These are phyloP conservation scores for Barypeithes pellucidus DNA, from an alignment of 2,888 invertebrate genomes.

Conservation along the genomic window DNA sequence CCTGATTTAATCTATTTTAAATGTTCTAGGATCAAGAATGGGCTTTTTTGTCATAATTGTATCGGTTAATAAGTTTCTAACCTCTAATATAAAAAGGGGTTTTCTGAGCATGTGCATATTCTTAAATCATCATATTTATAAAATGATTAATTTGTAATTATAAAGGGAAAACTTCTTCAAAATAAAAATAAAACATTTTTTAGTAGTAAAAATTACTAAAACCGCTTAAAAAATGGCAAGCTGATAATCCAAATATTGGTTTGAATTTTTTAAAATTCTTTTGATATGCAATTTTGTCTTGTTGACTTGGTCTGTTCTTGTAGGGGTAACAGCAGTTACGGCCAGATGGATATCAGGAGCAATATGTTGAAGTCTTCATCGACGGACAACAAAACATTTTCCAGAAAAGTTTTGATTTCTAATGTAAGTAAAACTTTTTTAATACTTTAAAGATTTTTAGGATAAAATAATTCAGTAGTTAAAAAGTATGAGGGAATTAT, in stretches of 20 bases:
- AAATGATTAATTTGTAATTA: too few relatives aligned
- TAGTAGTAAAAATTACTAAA: too few relatives aligned
- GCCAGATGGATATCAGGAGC: conserved; percentile 42
- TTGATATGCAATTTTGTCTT: background rate
- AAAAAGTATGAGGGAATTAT: too few relatives aligned
- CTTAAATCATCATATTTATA: too few relatives aligned
- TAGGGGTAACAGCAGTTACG: conserved; percentile 41
- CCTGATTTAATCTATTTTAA: too few relatives aligned
- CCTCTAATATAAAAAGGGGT: too few relatives aligned
- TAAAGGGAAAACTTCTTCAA: background rate
- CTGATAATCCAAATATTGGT: background rate
- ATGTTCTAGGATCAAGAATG: too few relatives aligned
- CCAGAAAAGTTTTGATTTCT: conserved; percentile 65
- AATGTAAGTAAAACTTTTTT: conserved; percentile 64
- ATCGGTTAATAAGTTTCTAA: too few relatives aligned
- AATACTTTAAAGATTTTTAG: background rate
- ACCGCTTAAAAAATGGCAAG: background rate
- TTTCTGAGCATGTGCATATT: too few relatives aligned
- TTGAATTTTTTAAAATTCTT: background rate
- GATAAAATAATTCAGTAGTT: too few relatives aligned
- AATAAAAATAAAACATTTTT: background rate
- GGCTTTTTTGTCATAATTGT: too few relatives aligned
- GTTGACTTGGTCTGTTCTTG: conserved; percentile 18
- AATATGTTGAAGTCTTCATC: conserved; percentile 31
- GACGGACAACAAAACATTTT: conserved; percentile 52